Evolutionary conservation across 1,140 invertebrate genomes (phyloP), one percentile per base, ranked within the genome.

Genomic region (Macrobrachium rosenbergii): DNA sequence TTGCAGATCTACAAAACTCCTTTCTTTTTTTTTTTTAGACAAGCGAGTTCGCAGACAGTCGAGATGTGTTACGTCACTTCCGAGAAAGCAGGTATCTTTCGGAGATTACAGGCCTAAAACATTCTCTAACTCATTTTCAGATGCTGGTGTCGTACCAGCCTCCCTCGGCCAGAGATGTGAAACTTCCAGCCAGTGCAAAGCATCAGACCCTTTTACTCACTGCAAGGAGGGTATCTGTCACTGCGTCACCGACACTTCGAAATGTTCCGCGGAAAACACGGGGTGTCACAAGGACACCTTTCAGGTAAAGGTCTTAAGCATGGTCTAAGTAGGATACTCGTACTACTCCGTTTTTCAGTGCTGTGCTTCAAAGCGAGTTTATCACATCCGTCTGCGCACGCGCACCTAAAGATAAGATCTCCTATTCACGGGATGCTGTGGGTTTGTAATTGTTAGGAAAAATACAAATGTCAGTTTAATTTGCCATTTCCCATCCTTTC

Each of bases 211-310:
- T 1, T 93, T 95, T 89, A 96, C 96, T 0, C 92, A 94, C 58
- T 98, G 97, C 91, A 92, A 95, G n/a, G 91, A 92, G 19, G 96
- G 96, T 21, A 92, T 95, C 19, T 98, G 97, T 90, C 96, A 97
- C 90, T 98, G 97, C 90, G 92, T 94, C 5, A 92, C 93, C 91
- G 92, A 69, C 93, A 94, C 90, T 87, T 91, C 88, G 90, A 90
- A 89, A 93, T 98, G 97, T 91, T 94, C 94, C 10, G 95, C 96
- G 0, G 91, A 93, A 8, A 94, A 94, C 88, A 94, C 94, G 17
- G 96, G 96, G 52, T 98, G 97, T 91, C 93, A 95, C 87, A 93
- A 94, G 8, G 95, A 96, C 64, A 98, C 96, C 2, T 98, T 98
- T 92, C 96, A 96, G 93, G 95, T 96, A 92, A 43, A n/a, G 14